Conservation (phyloP, 2,113 vertebrate genomes). For the Diadophis punctatus region DNA sequence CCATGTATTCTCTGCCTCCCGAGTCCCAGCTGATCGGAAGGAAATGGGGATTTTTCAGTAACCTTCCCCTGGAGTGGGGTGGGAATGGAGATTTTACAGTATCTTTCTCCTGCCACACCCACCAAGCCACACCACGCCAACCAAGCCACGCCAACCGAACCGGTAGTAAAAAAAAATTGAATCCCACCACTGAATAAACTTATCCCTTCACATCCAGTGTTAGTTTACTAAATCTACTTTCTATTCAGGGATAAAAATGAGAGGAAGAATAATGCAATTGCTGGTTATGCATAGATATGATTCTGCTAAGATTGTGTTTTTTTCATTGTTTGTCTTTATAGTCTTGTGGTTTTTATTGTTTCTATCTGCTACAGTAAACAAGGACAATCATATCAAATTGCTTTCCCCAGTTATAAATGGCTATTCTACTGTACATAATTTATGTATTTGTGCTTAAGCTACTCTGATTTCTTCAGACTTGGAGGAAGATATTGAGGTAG, state of each 20-base stretch:
- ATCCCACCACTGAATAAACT: background rate
- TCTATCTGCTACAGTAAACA: background rate
- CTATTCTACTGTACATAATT: background rate
- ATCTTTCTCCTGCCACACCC: no score
- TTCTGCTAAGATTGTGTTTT: background rate
- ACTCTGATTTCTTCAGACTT: background rate
- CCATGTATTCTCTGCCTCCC: no score
- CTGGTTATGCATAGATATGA: background rate
- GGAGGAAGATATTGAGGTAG: background rate
- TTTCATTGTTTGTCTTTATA: background rate
- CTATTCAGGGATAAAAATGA: background rate
- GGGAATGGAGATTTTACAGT: no score
- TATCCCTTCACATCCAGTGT: background rate
- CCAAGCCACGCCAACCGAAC: no score
- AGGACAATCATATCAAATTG: background rate
- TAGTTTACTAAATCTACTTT: background rate
- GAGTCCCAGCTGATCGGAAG: no score
- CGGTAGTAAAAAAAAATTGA: no score
- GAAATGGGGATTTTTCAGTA: no score
- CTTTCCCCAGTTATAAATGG: background rate
- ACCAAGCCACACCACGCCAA: no score
- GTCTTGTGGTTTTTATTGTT: background rate
- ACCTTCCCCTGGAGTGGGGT: no score
- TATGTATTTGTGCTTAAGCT: background rate
- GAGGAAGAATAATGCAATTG: background rate